Conservation (phyloP, 2,113 vertebrate genomes). For the Platichthys stellatus region DNA sequence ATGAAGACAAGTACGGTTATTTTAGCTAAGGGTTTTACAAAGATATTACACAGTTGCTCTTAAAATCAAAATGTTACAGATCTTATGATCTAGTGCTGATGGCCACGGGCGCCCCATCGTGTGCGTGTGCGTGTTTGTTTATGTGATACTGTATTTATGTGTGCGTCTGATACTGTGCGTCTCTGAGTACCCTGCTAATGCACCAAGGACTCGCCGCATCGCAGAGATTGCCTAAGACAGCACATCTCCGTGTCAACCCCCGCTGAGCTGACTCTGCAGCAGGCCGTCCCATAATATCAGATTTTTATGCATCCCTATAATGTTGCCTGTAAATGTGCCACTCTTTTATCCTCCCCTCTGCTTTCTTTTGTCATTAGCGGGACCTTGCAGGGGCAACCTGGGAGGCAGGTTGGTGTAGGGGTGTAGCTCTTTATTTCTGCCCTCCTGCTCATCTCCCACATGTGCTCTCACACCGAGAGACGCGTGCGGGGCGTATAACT, state of each 20-base stretch:
- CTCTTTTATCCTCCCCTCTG: slow-evolving; percentile 64
- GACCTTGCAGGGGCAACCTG: slow-evolving; percentile 7
- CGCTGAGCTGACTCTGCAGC: slow-evolving; percentile 67
- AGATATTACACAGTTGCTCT: too few relatives aligned
- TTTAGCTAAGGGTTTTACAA: too few relatives aligned
- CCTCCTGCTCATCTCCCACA: slow-evolving; percentile 7
- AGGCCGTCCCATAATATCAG: slow-evolving; percentile 64
- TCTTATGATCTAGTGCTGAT: neutral
- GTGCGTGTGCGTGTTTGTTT: neutral
- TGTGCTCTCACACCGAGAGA: neutral
- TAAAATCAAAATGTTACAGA: too few relatives aligned
- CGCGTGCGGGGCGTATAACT: neutral
- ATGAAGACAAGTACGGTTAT: too few relatives aligned
- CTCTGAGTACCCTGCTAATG: slow-evolving; percentile 35
- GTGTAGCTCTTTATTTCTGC: slow-evolving; percentile 23
- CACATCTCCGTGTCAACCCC: slow-evolving; percentile 66
- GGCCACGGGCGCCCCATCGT: neutral
- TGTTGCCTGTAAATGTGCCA: slow-evolving; percentile 61
- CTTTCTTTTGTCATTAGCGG: slow-evolving; percentile 59
- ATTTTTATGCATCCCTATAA: slow-evolving; percentile 73
- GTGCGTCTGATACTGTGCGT: slow-evolving; percentile 6
- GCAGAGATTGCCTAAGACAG: slow-evolving; percentile 56
- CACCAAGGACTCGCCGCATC: slow-evolving; percentile 46
- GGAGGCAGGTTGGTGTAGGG: neutral
- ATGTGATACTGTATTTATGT: slow-evolving; percentile 2